Evolutionary conservation across 2,888 invertebrate species (phyloP).

Genomic region (Epicampocera succincta): DNA sequence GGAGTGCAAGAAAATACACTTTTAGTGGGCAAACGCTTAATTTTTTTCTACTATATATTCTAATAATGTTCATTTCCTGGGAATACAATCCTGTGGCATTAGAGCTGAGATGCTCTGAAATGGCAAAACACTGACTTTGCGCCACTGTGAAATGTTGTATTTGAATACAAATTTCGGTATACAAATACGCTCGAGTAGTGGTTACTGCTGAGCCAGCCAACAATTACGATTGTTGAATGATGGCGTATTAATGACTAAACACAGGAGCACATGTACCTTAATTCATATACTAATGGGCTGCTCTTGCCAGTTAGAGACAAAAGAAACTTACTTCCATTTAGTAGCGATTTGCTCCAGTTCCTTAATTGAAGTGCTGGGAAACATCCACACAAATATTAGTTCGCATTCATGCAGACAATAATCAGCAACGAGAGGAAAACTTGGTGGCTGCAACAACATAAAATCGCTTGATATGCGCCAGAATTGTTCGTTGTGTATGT

Average conservation of each 20-base stretch:
- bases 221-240: slow-evolving; percentile 56
- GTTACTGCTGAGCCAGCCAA: slow-evolving; percentile 29
- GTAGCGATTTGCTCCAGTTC: slow-evolving; percentile 66
- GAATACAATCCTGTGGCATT: too few relatives aligned
- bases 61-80: too few relatives aligned
- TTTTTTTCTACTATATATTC: too few relatives aligned
- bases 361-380: slow-evolving; percentile 43
- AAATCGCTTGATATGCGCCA: slow-evolving; percentile 37
- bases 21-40: too few relatives aligned
- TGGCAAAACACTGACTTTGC: background rate
- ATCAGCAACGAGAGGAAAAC: slow-evolving; percentile 7
- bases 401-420: slow-evolving; percentile 22
- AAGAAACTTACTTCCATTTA: slow-evolving; percentile 49
- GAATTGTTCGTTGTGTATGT: slow-evolving; percentile 14
- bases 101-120: too few relatives aligned
- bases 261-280: slow-evolving; percentile 5
- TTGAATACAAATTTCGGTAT: background rate
- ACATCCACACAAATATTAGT: slow-evolving; percentile 13
- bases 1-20: too few relatives aligned
- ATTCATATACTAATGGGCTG: slow-evolving; percentile 12
- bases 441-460: slow-evolving; percentile 43
- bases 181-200: background rate
- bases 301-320: slow-evolving; percentile 36
- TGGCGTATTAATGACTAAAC: slow-evolving; percentile 43
- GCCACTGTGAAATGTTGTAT: background rate